Base-by-base conservation (phyloP, 2,113 vertebrate species). In the Gasterosteus nipponicus region DNA sequence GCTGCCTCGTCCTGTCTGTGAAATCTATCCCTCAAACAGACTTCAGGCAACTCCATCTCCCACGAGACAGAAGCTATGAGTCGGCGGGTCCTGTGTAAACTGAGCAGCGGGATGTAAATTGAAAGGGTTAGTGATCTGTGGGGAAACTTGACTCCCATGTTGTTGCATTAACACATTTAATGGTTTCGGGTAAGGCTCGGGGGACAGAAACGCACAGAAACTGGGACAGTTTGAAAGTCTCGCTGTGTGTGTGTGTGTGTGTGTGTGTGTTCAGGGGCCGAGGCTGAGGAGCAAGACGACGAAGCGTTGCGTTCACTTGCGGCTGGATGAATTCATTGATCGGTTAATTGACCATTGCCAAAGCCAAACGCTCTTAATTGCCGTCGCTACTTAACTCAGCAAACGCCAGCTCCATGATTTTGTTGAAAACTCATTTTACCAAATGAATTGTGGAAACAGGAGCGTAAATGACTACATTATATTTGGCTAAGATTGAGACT, bases 111-210 rank as follows among this genome's bases (percentile, higher is more conserved):
- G 72, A 89, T 87, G 84, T 67, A 62, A 87, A 88, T 88, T 90
- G 85, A 89, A 90, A 86, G 82, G 69, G 71, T 86, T 86, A 78
- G 84, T 76, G 85, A 85, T 88, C 83, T 78, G 75, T 58, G 77
- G 86, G 22, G 80, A 83, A 92, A 91, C 76, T 41, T 42, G 84
- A 91, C 62, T 81, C 87, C 44, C 65, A 22, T 9, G 67, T 62
- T 22, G 57, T 76, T 76, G 73, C 77, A 77, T 80, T 76, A 71
- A 82, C 69, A 80, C 53, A 31, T 54, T 22, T 70, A 82, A 83
- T 70, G 85, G 53, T 80, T 76, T 76, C 62, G 69, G 61, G 59
- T 78, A 78, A 42, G 57, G 49, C 59, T 79, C 68, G 10, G 69
- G 42, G 62, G 39, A 78, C 60, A 58, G 39, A 83, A 60, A 61